Base-by-base conservation (phyloP, 1,140 invertebrate species). In the Coelopa frigida region DNA sequence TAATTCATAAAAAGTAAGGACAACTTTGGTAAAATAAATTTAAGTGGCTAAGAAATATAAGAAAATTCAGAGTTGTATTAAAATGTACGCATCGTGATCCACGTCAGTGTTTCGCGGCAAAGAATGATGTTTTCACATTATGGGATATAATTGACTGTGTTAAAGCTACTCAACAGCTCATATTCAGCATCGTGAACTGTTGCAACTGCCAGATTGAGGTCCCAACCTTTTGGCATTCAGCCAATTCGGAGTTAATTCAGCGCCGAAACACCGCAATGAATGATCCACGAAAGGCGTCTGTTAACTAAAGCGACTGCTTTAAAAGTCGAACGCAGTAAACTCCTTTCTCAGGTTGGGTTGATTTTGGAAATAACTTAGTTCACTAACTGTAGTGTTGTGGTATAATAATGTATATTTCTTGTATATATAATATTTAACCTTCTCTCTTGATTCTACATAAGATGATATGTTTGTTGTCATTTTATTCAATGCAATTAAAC, bases 21-120 rank as follows among this genome's bases (percentile, higher is more conserved):
- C 62, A 65, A 65, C 62, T 65, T 65, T 65, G 62, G 62, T 66
- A 66, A 65, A 54, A 51, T 52, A 48, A 54, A 52, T 52, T 49
- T 36, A 24, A 53, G 46, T 48, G 51, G 55, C 51, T 51, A 44
- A 52, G 48, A 50, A 45, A 40, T 37, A 36, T 49, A 44, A 39
- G 27, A 29, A 29, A 29, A 29, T 10, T 29, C 27, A 29, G 14
- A 29, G 27, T n/a, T n/a, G n/a, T n/a, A n/a, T n/a, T n/a, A n/a
- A n/a, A n/a, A n/a, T n/a, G n/a, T n/a, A n/a, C n/a, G n/a, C n/a
- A n/a, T n/a, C n/a, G n/a, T n/a, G n/a, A n/a, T n/a, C n/a, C n/a
- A n/a, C n/a, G n/a, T n/a, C n/a, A n/a, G n/a, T n/a, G n/a, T n/a
- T n/a, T n/a, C n/a, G n/a, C n/a, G n/a, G n/a, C n/a, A n/a, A n/a